phyloP scores from a whole-genome alignment of 2,797 vertebrate genomes.

The Mus spretus region DNA sequence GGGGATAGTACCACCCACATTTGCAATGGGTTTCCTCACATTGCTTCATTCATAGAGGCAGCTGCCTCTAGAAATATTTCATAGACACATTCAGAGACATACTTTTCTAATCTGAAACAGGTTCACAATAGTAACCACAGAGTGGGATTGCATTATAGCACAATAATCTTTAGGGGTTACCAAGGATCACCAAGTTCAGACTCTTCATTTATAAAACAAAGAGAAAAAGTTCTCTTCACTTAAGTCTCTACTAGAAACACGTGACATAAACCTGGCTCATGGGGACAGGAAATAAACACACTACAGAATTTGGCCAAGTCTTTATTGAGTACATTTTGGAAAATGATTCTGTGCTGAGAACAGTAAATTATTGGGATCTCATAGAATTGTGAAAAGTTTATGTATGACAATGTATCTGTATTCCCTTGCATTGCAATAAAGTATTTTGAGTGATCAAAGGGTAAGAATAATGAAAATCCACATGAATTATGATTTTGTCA shows the following conservation, averaged over 20 bases:
- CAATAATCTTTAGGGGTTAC: not conserved
- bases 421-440: not conserved
- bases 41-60: no score
- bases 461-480: not conserved
- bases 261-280: not conserved
- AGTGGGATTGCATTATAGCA: not conserved
- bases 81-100: not conserved
- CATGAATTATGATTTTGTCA: not conserved
- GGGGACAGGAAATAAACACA: not conserved
- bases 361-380: conserved; percentile 4
- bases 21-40: not conserved
- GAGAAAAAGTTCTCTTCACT: not conserved
- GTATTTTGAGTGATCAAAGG: not conserved
- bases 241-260: not conserved
- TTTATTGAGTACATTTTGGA: not conserved
- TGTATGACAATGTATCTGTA: not conserved
- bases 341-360: not conserved
- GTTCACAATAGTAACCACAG: not conserved
- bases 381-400: not conserved
- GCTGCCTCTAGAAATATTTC: not conserved
- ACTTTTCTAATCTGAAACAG: not conserved
- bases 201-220: not conserved
- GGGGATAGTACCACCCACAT: not conserved
- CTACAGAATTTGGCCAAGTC: not conserved
- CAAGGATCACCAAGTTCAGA: not conserved